Evolutionary conservation across 1,140 invertebrate species (phyloP).

Genomic region (Micrasema minimum): DNA sequence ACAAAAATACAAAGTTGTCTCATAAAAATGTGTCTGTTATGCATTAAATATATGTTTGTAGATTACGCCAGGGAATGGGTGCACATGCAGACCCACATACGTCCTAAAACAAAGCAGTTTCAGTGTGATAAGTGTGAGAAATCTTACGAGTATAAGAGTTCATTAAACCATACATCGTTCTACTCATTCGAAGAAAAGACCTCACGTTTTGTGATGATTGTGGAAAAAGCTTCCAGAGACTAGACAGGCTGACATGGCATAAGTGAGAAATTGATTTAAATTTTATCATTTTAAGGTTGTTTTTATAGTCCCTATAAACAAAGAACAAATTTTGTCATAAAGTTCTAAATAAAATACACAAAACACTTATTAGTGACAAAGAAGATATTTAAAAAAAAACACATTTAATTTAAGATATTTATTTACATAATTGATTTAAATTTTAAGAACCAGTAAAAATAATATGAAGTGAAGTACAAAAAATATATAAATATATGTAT

Average conservation of each 20-base stretch:
- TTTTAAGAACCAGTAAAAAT: no score
- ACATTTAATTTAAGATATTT: no score
- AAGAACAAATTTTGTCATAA: no score
- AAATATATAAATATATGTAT: no score
- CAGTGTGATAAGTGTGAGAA: constrained; percentile 46
- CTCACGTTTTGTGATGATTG: constrained; percentile 45
- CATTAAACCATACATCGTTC: constrained; percentile 29
- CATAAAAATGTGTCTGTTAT: not conserved
- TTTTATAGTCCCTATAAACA: no score
- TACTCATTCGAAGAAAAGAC: constrained; percentile 41
- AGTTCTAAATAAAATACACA: no score
- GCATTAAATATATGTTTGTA: not conserved
- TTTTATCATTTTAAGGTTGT: no score
- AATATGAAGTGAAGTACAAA: no score
- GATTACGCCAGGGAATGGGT: constrained; percentile 47
- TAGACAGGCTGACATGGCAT: constrained; percentile 38
- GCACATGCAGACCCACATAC: constrained; percentile 53
- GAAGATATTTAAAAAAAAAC: no score
- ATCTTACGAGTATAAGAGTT: constrained; percentile 32
- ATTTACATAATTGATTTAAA: no score
- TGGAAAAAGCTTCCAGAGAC: constrained; percentile 41
- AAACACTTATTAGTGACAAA: no score
- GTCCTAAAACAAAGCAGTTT: constrained; percentile 31
- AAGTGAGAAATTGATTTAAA: constrained; percentile 34
- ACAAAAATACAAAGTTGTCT: no score